phyloP scores from a whole-genome alignment of 2,888 invertebrate genomes.

The Perizoma affinitatum region DNA sequence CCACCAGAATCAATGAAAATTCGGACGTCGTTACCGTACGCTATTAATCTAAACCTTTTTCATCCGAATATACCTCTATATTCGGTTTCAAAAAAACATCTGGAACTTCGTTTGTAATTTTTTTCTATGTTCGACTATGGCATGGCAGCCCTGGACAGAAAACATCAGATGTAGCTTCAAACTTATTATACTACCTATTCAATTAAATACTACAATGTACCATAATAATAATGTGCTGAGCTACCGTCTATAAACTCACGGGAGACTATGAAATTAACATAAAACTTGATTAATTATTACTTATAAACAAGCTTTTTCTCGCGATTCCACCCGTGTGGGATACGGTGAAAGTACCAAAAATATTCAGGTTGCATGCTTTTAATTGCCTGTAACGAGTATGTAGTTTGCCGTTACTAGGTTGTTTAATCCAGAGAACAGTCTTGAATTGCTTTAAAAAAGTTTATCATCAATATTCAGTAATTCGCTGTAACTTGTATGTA shows the following conservation, averaged over 20 bases:
- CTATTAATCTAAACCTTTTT: no score
- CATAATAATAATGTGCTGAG: slow-evolving; percentile 48
- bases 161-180: slow-evolving; percentile 35
- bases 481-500: no score
- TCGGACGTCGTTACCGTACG: no score
- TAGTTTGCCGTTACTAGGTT: no score
- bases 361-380: not conserved
- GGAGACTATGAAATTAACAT: slow-evolving; percentile 40
- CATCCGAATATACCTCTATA: no score
- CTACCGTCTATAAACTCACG: slow-evolving; percentile 38
- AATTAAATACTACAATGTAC: slow-evolving; percentile 52
- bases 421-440: no score
- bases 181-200: slow-evolving; percentile 60
- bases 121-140: not conserved
- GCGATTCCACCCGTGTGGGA: not conserved
- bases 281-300: slow-evolving; percentile 30
- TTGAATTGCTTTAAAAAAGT: no score
- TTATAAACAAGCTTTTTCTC: slow-evolving; percentile 12
- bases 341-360: not conserved
- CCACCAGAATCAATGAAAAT: no score
- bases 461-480: no score
- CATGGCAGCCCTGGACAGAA: slow-evolving; percentile 18
- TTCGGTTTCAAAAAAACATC: no score
- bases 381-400: not conserved
- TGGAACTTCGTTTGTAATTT: no score